Base-by-base conservation (phyloP, 2,797 vertebrate genomes). In the Eleutherodactylus coqui region DNA sequence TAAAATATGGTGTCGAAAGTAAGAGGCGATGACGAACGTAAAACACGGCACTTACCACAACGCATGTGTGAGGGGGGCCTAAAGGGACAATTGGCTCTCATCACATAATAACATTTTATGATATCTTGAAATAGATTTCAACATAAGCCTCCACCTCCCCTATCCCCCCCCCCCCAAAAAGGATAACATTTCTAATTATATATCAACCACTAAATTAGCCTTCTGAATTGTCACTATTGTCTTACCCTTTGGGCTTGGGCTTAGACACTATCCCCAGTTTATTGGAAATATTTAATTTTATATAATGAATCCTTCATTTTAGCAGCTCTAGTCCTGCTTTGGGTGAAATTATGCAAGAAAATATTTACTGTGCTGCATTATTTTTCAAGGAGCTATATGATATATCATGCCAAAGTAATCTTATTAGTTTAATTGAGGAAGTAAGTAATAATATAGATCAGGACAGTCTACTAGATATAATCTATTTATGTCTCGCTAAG, bases 371-470 rank as follows among this genome's bases (percentile, higher is more conserved):
- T 45, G 32, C 43, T 49, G 32, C 43, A 47, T 67, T 36, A 47
- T 77, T 84, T 77, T 77, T 77, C 83, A 84, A 76, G 19, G 29
- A 38, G 29, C 60, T 67, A 75, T 75, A 75, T 51, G 21, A 76
- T 53, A 75, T 75, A 75, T 64, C 75, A 69, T 84, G 24, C 58
- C 34, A 67, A 67, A 53, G 43, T 77, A 77, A 77, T 84, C 83
- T 53, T 69, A 76, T 76, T 78, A 77, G 43, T 85, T 78, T 85
- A 85, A 78, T 85, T 85, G 83, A 85, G 83, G 75, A 85, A 78
- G 34, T 69, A 77, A 85, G 83, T 78, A 70, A 64, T 75, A 43
- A 69, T 85, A 77, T 78, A 85, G 73, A 85, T 85, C 83, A 85
- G 36, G 83, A 36, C 72, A 53, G 58, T 47, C 60, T 85, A 69